Conservation (phyloP, 2,888 invertebrate species). For the Erannis defoliaria region DNA sequence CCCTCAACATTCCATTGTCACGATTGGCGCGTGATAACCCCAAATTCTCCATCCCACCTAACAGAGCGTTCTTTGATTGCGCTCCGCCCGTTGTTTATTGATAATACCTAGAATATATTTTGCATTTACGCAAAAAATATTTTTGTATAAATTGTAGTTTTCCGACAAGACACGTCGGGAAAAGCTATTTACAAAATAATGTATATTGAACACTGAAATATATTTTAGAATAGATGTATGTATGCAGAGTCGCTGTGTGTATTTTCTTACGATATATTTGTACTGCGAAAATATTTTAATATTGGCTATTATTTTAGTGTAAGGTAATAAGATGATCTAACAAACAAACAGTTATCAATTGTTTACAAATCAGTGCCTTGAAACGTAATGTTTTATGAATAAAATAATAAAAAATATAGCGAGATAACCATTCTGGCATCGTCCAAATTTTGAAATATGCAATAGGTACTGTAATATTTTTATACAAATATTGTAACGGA, state of each 20-base stretch:
- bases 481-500: slow-evolving; percentile 49
- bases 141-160: slow-evolving; percentile 80
- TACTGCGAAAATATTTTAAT: slow-evolving; percentile 81
- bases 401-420: slow-evolving; percentile 57
- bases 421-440: slow-evolving; percentile 56
- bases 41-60: slow-evolving; percentile 82
- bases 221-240: slow-evolving; percentile 83
- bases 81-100: slow-evolving; percentile 60
- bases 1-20: slow-evolving; percentile 78
- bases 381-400: slow-evolving; percentile 72
- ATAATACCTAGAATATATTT: slow-evolving; percentile 64
- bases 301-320: slow-evolving; percentile 83
- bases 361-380: slow-evolving; percentile 82
- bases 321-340: slow-evolving; percentile 76
- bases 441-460: slow-evolving; percentile 64
- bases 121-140: slow-evolving; percentile 71
- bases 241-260: slow-evolving; percentile 82
- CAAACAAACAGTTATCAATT: slow-evolving; percentile 78
- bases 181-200: slow-evolving; percentile 82
- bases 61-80: slow-evolving; percentile 63
- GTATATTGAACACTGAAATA: slow-evolving; percentile 77
- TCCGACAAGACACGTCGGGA: slow-evolving; percentile 63
- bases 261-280: slow-evolving; percentile 84
- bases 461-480: slow-evolving; percentile 57
- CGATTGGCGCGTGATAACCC: slow-evolving; percentile 72